phyloP scores from a whole-genome alignment of 2,888 invertebrate genomes.

The Phlogophora meticulosa region DNA sequence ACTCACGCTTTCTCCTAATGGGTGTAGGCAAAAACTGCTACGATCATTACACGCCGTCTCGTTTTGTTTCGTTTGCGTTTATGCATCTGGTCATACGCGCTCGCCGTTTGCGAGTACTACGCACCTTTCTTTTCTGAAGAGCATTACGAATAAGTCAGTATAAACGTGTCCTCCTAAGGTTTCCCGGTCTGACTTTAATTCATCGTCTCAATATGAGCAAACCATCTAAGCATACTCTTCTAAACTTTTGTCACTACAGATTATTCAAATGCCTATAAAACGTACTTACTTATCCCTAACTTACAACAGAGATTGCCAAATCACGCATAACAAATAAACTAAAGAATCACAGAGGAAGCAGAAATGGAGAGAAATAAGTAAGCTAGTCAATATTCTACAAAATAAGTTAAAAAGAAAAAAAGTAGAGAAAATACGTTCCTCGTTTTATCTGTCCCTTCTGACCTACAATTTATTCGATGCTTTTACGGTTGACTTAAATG shows the following conservation, averaged over 20 bases:
- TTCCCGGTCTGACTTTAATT: too few species aligned
- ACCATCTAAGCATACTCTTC: too few species aligned
- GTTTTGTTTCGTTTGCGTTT: too few species aligned
- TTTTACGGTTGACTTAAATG: conserved; percentile 90
- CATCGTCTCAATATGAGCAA: too few species aligned
- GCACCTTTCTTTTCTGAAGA: too few species aligned
- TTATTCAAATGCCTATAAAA: not conserved
- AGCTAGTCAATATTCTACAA: conserved; percentile 81
- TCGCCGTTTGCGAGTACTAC: too few species aligned
- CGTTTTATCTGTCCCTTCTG: conserved; percentile 90
- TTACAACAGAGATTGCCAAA: conserved; percentile 33
- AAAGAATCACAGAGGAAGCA: conserved; percentile 55
- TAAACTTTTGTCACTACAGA: not conserved
- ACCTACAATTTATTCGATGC: conserved; percentile 90
- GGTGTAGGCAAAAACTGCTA: too few species aligned
- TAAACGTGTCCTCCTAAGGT: too few species aligned
- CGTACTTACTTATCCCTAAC: not conserved
- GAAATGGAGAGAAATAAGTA: conserved; percentile 70
- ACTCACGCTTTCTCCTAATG: too few species aligned
- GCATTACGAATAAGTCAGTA: too few species aligned
- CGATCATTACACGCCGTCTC: too few species aligned
- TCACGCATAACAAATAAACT: conserved; percentile 56
- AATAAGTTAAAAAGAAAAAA: conserved; percentile 85
- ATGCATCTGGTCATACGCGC: too few species aligned
- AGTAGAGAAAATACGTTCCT: conserved; percentile 79